Evolutionary conservation across 2,797 vertebrate species (phyloP).

Genomic region (Chelmon rostratus): DNA sequence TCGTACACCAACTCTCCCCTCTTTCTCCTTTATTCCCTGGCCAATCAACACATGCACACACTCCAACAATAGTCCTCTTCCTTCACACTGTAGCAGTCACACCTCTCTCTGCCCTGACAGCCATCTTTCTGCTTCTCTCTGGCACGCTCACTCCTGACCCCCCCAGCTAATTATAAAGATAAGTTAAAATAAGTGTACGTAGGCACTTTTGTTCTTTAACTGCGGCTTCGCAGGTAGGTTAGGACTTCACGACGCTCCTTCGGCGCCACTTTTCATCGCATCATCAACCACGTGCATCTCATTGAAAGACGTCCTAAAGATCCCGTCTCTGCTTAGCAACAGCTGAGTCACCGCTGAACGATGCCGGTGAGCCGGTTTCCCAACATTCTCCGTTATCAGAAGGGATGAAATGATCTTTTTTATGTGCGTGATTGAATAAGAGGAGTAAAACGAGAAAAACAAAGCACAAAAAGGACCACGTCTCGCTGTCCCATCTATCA

Average conservation of each 20-base stretch:
- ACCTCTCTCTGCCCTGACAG: conserved; percentile 49
- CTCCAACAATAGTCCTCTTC: conserved; percentile 62
- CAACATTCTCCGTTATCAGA: conserved; percentile 10
- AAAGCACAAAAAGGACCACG: conserved; percentile 18
- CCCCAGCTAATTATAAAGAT: conserved; percentile 52
- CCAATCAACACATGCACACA: conserved; percentile 47
- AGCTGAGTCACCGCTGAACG: conserved; percentile 45
- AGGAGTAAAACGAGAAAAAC: conserved; percentile 14
- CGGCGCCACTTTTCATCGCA: conserved; percentile 5
- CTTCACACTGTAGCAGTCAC: conserved; percentile 40
- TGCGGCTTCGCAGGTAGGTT: conserved; percentile 11
- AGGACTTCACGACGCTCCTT: conserved; percentile 9
- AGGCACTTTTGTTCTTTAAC: conserved; percentile 34
- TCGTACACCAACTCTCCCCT: conserved; percentile 44
- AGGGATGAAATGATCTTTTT: conserved; percentile 10
- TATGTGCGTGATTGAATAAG: conserved; percentile 11
- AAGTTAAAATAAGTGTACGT: conserved; percentile 14
- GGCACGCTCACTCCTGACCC: conserved; percentile 35
- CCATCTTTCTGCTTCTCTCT: conserved; percentile 28
- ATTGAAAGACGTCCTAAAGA: conserved; percentile 27
- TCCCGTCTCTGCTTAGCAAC: conserved; percentile 52
- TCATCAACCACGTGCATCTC: conserved; percentile 9
- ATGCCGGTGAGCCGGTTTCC: conserved; percentile 14
- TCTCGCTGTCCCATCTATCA: conserved; percentile 42
- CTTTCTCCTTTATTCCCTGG: conserved; percentile 49